Evolutionary conservation across 2,797 vertebrate genomes (phyloP).

Genomic region (Phalanger gymnotis): DNA sequence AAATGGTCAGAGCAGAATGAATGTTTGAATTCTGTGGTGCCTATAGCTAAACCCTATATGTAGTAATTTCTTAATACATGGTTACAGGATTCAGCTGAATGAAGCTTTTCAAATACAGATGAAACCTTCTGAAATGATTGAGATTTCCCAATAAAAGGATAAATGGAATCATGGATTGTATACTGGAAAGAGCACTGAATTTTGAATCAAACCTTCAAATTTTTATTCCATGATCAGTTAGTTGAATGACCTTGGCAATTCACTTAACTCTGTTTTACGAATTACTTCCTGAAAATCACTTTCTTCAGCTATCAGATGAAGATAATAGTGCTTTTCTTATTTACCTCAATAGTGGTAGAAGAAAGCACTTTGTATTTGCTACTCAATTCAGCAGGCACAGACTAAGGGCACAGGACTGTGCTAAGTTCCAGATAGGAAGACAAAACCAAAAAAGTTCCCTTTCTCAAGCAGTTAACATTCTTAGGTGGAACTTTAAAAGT

Average conservation of each 20-base stretch:
- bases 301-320: not conserved
- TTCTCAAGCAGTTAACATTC: not conserved
- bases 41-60: not conserved
- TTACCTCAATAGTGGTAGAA: not conserved
- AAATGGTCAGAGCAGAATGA: not conserved
- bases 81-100: not conserved
- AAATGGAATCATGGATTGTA: not conserved
- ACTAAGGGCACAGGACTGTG: not conserved
- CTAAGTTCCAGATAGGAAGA: not conserved
- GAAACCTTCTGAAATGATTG: not conserved
- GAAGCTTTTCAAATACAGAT: not conserved
- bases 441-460: not conserved
- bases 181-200: not conserved
- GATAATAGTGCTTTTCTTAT: not conserved
- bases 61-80: not conserved
- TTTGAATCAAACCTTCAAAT: not conserved
- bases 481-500: not conserved
- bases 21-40: not conserved
- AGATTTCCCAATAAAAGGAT: not conserved
- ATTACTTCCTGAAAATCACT: not conserved
- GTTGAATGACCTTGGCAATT: not conserved
- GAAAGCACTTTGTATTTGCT: not conserved
- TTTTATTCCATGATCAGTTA: not conserved
- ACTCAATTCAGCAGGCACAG: not conserved
- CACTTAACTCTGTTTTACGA: not conserved